phyloP scores from a whole-genome alignment of 2,113 vertebrate species.

The Rhea pennata region DNA sequence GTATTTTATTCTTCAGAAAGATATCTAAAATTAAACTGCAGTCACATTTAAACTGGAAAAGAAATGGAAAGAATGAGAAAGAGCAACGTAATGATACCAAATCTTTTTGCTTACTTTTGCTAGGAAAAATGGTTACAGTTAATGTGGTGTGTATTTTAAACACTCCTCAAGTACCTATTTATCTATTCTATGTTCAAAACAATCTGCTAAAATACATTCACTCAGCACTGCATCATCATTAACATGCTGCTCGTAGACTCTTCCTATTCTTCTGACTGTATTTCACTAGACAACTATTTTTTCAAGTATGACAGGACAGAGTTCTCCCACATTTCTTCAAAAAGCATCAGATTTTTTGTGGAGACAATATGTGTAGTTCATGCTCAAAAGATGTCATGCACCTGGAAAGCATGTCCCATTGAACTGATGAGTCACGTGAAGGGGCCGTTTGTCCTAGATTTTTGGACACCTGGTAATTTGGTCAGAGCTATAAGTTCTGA shows the following conservation, averaged over 20 bases:
- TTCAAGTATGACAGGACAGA: not conserved
- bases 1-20: not conserved
- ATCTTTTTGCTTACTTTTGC: not conserved
- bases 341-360: not conserved
- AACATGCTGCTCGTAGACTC: not conserved
- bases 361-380: not conserved
- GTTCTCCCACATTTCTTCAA: not conserved
- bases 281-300: not conserved
- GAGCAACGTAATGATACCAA: not conserved
- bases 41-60: not conserved
- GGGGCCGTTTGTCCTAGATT: constrained; percentile 32
- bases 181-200: not conserved
- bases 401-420: not conserved
- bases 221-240: not conserved
- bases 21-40: not conserved
- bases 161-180: not conserved
- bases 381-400: not conserved
- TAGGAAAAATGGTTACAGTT: not conserved
- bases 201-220: not conserved
- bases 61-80: not conserved
- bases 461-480: not conserved
- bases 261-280: not conserved
- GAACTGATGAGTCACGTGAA: constrained; percentile 41
- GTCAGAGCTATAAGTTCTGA: constrained; percentile 31
- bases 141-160: not conserved